A percentile compares a stretch with the other conserved stretches of the same genome.
phyloP scores from a whole-genome alignment of 2,888 invertebrate species.

The Megaustenia siamemsis region DNA sequence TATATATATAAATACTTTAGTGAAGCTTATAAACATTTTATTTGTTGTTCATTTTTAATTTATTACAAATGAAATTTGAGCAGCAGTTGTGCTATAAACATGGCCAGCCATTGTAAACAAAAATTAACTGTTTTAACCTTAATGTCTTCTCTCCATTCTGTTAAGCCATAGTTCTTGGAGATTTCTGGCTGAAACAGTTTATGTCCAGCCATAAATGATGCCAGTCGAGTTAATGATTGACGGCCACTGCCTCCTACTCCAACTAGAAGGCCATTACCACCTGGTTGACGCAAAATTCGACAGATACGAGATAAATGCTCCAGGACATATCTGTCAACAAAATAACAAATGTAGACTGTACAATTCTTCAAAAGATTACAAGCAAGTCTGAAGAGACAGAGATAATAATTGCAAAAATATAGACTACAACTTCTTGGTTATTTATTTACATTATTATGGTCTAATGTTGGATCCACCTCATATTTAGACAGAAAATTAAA shows the following conservation, averaged over 20 bases:
- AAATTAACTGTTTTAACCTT: slow-evolving; percentile 84
- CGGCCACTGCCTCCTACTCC: slow-evolving; percentile 92
- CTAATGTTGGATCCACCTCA: too few species aligned
- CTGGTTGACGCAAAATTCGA: slow-evolving; percentile 87
- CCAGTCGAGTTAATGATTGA: slow-evolving; percentile 89
- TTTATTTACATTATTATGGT: too few species aligned
- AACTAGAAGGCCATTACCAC: slow-evolving; percentile 89
- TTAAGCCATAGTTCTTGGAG: slow-evolving; percentile 87
- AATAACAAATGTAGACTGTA: background rate
- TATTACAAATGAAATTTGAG: too few species aligned
- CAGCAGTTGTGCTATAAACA: too few species aligned
- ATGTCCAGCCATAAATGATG: slow-evolving; percentile 87
- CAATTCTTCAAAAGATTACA: background rate
- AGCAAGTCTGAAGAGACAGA: too few species aligned
- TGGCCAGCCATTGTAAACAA: too few species aligned
- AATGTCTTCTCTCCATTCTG: slow-evolving; percentile 91
- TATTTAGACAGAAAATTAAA: too few species aligned
- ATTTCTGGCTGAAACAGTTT: slow-evolving; percentile 90
- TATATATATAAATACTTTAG: too few species aligned
- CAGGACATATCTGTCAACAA: slow-evolving; percentile 86
- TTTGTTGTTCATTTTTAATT: too few species aligned
- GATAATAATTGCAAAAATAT: too few species aligned
- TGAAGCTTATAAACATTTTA: too few species aligned
- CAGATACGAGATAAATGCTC: slow-evolving; percentile 91
- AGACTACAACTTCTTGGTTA: too few species aligned